These are phyloP conservation scores for Eurystomus glaucurus DNA, from an alignment of 2,797 vertebrate genomes.

Conservation along the genomic window DNA sequence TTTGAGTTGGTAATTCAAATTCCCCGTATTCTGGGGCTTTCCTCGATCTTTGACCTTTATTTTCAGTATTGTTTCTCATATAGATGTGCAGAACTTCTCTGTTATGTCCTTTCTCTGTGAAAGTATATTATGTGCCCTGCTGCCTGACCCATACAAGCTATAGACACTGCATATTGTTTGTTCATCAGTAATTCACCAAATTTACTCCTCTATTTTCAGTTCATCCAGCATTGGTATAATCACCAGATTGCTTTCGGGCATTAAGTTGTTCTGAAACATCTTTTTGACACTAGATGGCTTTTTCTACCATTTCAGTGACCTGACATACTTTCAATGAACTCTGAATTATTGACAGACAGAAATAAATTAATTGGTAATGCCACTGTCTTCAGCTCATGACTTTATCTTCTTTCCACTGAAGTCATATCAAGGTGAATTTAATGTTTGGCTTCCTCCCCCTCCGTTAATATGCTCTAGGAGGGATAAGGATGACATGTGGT, in stretches of 20 bases:
- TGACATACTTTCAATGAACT: neutral
- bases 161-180: neutral
- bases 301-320: constrained; percentile 6
- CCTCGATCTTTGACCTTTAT: neutral
- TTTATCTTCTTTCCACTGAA: neutral
- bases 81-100: neutral
- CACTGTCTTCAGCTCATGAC: neutral
- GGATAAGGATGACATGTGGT: constrained; percentile 5
- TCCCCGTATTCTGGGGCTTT: neutral
- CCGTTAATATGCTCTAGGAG: neutral
- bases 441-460: neutral
- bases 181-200: neutral
- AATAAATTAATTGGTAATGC: neutral
- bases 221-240: neutral
- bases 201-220: neutral
- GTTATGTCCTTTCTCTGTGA: neutral
- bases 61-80: neutral
- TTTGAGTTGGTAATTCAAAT: neutral
- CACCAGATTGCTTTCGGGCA: neutral
- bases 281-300: neutral
- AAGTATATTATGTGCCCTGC: neutral
- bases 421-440: constrained; percentile 20
- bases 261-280: neutral
- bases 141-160: neutral
- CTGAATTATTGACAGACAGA: neutral